phyloP scores from a whole-genome alignment of 2,113 vertebrate genomes.

The Chlamydotis undulata region DNA sequence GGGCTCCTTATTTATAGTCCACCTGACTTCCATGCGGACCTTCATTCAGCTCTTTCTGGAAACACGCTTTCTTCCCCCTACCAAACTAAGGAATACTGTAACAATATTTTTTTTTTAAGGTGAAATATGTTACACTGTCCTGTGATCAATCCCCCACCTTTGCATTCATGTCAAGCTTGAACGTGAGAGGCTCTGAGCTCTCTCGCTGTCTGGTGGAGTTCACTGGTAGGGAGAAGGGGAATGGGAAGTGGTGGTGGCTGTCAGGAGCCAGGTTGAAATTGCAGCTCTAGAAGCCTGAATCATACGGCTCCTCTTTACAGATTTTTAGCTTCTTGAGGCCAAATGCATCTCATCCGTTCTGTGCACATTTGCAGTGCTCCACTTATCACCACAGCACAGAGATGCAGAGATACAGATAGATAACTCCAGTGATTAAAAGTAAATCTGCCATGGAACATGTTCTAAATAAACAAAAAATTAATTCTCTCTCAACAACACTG shows the following conservation, averaged over 20 bases:
- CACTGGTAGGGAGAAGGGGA: neutral
- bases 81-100: neutral
- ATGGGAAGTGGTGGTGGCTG: accelerated
- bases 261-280: neutral
- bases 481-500: neutral
- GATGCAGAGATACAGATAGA: neutral
- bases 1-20: neutral
- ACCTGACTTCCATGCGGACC: neutral
- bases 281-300: neutral
- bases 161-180: neutral
- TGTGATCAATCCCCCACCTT: neutral
- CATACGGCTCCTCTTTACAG: neutral
- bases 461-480: neutral
- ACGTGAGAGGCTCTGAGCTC: neutral
- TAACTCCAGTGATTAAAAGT: neutral
- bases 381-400: neutral
- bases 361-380: neutral
- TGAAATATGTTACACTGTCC: neutral
- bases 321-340: constrained; percentile 10
- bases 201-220: neutral
- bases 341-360: constrained; percentile 4
- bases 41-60: neutral
- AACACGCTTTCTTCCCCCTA: neutral
- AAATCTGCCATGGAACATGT: neutral
- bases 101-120: neutral